phyloP scores from a whole-genome alignment of 2,888 invertebrate species.

The Archips crataeganus region DNA sequence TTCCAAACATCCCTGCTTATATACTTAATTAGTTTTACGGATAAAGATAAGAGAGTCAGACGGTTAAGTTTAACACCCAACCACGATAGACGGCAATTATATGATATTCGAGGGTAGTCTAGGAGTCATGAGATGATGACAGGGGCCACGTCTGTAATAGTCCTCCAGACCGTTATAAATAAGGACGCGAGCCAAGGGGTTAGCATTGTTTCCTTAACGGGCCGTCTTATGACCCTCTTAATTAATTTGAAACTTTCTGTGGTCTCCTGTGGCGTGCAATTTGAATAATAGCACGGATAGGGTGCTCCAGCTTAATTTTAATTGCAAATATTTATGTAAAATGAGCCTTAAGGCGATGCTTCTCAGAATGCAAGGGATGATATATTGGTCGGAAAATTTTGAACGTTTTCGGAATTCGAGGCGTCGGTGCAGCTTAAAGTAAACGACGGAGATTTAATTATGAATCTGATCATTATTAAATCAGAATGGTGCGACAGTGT shows the following conservation, averaged over 20 bases:
- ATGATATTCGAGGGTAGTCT: slow-evolving; percentile 57
- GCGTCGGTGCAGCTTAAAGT: slow-evolving; percentile 43
- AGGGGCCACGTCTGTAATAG: slow-evolving; percentile 65
- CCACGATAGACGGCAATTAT: slow-evolving; percentile 55
- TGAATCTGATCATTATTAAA: slow-evolving; percentile 28
- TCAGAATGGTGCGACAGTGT: slow-evolving; percentile 18
- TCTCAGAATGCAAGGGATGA: slow-evolving; percentile 74
- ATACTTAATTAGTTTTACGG: not conserved
- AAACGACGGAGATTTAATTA: slow-evolving; percentile 36
- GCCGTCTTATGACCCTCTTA: slow-evolving; percentile 85
- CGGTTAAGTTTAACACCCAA: not conserved
- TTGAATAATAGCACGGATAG: slow-evolving; percentile 84
- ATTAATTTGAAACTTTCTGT: slow-evolving; percentile 86
- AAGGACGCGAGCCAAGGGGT: slow-evolving; percentile 63
- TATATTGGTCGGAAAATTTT: slow-evolving; percentile 66
- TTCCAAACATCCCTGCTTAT: too few relatives aligned
- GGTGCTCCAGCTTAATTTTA: slow-evolving; percentile 82
- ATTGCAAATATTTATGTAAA: slow-evolving; percentile 86
- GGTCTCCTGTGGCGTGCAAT: slow-evolving; percentile 84
- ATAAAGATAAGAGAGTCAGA: not conserved
- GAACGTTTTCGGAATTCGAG: slow-evolving; percentile 45
- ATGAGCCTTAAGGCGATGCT: slow-evolving; percentile 66
- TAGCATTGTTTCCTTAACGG: slow-evolving; percentile 84
- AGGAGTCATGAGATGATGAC: slow-evolving; percentile 72
- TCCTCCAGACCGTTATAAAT: slow-evolving; percentile 77